phyloP scores from a whole-genome alignment of 1,140 invertebrate genomes.

The Metopolophium dirhodum region DNA sequence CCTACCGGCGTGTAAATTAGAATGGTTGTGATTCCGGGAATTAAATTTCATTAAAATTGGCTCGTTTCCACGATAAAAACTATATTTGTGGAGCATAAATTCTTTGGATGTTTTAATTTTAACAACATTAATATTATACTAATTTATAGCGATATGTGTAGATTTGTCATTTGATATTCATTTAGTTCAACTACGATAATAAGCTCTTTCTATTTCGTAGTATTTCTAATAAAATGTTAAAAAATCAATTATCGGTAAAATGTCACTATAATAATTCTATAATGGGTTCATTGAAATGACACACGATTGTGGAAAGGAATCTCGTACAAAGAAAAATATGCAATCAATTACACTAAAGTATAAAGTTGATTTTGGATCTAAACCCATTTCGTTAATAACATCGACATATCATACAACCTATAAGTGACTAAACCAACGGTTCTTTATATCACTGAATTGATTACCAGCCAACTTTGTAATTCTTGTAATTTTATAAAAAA shows the following conservation, averaged over 20 bases:
- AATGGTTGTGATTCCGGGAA: background rate
- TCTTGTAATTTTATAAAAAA: background rate
- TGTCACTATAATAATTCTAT: background rate
- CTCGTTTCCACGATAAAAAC: conserved; percentile 1
- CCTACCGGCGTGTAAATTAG: background rate
- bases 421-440: background rate
- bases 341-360: background rate
- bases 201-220: background rate
- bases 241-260: background rate
- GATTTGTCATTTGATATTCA: background rate
- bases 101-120: background rate
- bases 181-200: background rate
- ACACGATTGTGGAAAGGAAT: background rate
- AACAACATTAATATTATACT: background rate
- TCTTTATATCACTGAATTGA: background rate
- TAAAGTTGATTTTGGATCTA: background rate
- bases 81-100: background rate
- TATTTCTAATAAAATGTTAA: background rate
- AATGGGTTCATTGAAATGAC: background rate
- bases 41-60: conserved; percentile 28
- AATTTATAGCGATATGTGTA: background rate
- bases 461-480: background rate
- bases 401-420: background rate
- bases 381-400: background rate
- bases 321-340: background rate